Conservation (phyloP, 2,888 invertebrate species). For the Tenthredo amoena region DNA sequence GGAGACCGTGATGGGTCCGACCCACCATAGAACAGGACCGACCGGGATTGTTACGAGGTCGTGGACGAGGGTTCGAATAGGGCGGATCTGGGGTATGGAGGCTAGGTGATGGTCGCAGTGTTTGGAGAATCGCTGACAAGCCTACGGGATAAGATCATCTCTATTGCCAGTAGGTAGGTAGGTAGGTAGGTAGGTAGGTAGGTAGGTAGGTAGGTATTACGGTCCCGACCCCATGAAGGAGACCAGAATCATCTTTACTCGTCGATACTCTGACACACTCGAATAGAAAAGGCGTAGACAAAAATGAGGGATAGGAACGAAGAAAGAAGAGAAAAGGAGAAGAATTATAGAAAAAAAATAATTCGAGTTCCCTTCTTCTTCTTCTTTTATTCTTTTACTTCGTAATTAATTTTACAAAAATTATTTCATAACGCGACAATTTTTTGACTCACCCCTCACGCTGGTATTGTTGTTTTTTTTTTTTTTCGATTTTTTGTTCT, state of each 20-base stretch:
- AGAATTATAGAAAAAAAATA: not conserved
- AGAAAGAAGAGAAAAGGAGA: not conserved
- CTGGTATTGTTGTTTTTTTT: not conserved
- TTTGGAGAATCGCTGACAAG: constrained; percentile 51
- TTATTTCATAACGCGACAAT: not conserved
- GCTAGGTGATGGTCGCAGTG: constrained; percentile 29
- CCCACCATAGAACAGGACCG: constrained; percentile 12
- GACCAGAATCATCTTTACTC: not conserved
- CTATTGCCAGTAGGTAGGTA: constrained; percentile 10
- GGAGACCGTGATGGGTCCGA: constrained; percentile 8
- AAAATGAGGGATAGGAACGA: not conserved
- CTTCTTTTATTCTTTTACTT: no score
- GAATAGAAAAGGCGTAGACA: not conserved
- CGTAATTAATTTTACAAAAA: no score
- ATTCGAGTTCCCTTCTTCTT: no score
- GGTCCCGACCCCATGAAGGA: not conserved
- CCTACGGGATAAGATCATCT: constrained; percentile 48
- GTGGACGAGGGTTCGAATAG: constrained; percentile 44
- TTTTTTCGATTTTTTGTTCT: not conserved
- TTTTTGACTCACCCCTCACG: not conserved
- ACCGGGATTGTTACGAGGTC: constrained; percentile 43
- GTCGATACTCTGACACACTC: not conserved
- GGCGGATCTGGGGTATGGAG: constrained; percentile 4
- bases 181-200: not conserved
- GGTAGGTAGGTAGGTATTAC: not conserved